phyloP scores from a whole-genome alignment of 2,888 invertebrate species.

The Boloria euphrosyne region DNA sequence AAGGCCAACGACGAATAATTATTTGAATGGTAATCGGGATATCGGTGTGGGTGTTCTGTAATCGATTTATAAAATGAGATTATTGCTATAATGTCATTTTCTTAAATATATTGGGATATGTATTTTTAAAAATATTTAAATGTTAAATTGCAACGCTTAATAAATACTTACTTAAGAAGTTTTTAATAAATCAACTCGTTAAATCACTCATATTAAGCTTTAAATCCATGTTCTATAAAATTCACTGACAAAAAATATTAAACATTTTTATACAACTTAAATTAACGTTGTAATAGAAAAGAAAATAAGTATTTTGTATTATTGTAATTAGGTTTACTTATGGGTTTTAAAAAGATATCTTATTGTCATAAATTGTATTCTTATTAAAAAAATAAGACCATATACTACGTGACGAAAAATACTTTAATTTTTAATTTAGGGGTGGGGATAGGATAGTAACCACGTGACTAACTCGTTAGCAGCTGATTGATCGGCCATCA shows the following conservation, averaged over 20 bases:
- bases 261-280: too few species aligned
- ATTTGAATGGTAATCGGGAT: conserved; percentile 51
- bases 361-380: background rate
- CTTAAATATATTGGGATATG: too few species aligned
- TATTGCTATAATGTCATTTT: background rate
- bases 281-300: too few species aligned
- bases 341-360: background rate
- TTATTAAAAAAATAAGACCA: background rate
- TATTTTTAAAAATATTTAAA: too few species aligned
- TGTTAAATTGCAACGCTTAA: too few species aligned
- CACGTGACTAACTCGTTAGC: conserved; percentile 74
- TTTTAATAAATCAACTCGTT: too few species aligned
- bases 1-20: conserved; percentile 62
- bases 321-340: too few species aligned
- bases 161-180: too few species aligned
- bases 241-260: too few species aligned
- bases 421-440: conserved; percentile 18
- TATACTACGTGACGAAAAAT: conserved; percentile 5
- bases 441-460: conserved; percentile 43
- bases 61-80: conserved; percentile 16
- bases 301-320: too few species aligned
- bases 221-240: too few species aligned
- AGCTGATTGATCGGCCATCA: conserved; percentile 77
- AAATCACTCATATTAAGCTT: too few species aligned
- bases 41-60: conserved; percentile 29